These are phyloP conservation scores for Heliconius congener DNA, from an alignment of 1,140 invertebrate genomes.

Conservation along the genomic window DNA sequence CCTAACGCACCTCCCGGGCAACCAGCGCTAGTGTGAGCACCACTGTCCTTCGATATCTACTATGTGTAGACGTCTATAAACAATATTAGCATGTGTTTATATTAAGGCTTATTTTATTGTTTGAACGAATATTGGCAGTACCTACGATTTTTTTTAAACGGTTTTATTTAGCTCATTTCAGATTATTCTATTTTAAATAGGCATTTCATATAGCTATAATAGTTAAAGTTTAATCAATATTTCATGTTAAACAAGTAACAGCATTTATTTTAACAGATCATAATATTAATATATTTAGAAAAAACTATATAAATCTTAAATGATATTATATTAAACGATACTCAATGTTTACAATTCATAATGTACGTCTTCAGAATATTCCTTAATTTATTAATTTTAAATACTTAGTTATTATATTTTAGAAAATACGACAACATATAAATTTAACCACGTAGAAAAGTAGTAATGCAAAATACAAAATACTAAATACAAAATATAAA, in stretches of 20 bases:
- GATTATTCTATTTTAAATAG: not conserved
- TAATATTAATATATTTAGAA: not conserved
- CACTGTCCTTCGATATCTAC: constrained; percentile 80
- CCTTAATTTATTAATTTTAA: not conserved
- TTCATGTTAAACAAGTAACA: not conserved
- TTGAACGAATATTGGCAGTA: not conserved
- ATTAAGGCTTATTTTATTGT: not conserved
- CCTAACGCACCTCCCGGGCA: constrained; percentile 45
- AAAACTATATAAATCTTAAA: not conserved
- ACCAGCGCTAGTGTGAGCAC: constrained; percentile 70
- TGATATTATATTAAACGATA: not conserved
- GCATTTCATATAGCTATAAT: not conserved
- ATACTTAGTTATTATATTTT: not conserved
- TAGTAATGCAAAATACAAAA: not conserved
- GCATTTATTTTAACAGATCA: not conserved
- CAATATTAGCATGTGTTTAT: not conserved
- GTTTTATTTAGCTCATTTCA: no score
- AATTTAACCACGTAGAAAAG: not conserved
- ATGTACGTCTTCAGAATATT: not conserved
- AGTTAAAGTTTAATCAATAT: not conserved
- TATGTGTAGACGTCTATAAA: constrained; percentile 61
- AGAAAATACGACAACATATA: not conserved
- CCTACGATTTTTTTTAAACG: not conserved
- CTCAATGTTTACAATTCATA: not conserved
- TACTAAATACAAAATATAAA: not conserved